Evolutionary conservation across 2,888 invertebrate genomes (phyloP).

Genomic region (Augochlorella aurata): DNA sequence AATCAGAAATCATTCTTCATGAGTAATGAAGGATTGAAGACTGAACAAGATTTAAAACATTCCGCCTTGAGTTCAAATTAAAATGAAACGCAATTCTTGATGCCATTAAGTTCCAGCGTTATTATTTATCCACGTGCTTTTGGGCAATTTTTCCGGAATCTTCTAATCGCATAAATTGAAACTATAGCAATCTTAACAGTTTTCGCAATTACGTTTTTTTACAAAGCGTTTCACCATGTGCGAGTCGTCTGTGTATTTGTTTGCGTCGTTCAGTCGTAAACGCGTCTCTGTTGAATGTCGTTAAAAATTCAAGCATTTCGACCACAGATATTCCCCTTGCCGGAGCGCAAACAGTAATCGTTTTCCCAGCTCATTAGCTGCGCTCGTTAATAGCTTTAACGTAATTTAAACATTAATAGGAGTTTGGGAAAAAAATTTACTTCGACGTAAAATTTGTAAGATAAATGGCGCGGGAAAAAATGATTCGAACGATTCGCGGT

Average conservation of each 20-base stretch:
- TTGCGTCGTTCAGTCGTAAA: slow-evolving; percentile 44
- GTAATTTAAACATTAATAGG: slow-evolving; percentile 56
- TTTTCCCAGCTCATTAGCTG: slow-evolving; percentile 63
- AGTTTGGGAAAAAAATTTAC: slow-evolving; percentile 51
- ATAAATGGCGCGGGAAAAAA: slow-evolving; percentile 36
- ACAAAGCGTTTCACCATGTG: not conserved
- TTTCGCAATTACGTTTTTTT: not conserved
- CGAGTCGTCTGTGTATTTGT: slow-evolving; percentile 44
- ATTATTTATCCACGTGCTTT: not conserved
- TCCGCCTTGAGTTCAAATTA: no score
- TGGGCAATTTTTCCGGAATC: not conserved
- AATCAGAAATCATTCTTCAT: no score
- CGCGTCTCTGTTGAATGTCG: slow-evolving; percentile 55
- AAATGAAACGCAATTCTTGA: not conserved
- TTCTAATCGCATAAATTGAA: not conserved
- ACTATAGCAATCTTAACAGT: not conserved
- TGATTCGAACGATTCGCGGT: slow-evolving; percentile 20
- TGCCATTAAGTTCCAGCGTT: not conserved
- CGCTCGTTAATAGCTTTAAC: slow-evolving; percentile 44
- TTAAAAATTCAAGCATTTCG: slow-evolving; percentile 72
- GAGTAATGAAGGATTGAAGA: no score
- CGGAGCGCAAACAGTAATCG: slow-evolving; percentile 59
- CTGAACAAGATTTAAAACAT: no score
- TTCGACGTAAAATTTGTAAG: slow-evolving; percentile 47
- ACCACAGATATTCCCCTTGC: slow-evolving; percentile 63